A percentile compares a stretch with the other conserved stretches of the same genome.
These are phyloP conservation scores for Tiliacea citrago DNA, from an alignment of 2,888 invertebrate species.

Conservation along the genomic window DNA sequence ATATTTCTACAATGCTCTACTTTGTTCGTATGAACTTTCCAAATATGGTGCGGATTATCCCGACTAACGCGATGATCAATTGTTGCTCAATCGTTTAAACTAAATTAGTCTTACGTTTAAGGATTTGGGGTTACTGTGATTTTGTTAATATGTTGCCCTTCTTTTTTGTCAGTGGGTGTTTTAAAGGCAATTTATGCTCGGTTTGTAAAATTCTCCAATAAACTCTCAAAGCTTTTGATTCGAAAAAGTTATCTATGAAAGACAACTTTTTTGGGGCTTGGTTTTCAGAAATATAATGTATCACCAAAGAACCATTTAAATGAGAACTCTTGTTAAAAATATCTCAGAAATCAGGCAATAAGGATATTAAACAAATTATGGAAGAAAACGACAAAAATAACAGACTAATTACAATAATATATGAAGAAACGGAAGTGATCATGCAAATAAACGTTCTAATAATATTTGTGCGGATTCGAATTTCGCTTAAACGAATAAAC, in stretches of 20 bases:
- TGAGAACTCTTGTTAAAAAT: not conserved
- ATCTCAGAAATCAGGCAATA: no score
- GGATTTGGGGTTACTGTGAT: conserved; percentile 15
- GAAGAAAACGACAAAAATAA: conserved; percentile 1
- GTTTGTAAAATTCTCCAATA: not conserved
- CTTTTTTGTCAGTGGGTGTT: not conserved
- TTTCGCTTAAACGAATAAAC: conserved; percentile 10
- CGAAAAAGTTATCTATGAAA: not conserved
- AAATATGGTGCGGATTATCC: conserved; percentile 49
- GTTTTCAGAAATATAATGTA: not conserved
- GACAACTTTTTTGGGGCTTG: not conserved
- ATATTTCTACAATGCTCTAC: conserved; percentile 39
- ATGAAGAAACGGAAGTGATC: conserved; percentile 19
- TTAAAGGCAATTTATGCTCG: not conserved
- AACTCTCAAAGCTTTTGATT: not conserved
- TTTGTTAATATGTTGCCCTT: not conserved
- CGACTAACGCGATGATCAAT: conserved; percentile 16
- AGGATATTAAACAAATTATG: not conserved
- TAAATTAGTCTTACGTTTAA: not conserved
- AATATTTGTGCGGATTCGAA: conserved; percentile 25
- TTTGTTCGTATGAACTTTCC: conserved; percentile 44
- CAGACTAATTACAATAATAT: not conserved
- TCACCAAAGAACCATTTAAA: not conserved
- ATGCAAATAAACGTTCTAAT: conserved; percentile 22
- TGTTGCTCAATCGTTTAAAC: conserved; percentile 7